Conservation (phyloP, 2,797 vertebrate genomes). For the Remorina albescens region DNA sequence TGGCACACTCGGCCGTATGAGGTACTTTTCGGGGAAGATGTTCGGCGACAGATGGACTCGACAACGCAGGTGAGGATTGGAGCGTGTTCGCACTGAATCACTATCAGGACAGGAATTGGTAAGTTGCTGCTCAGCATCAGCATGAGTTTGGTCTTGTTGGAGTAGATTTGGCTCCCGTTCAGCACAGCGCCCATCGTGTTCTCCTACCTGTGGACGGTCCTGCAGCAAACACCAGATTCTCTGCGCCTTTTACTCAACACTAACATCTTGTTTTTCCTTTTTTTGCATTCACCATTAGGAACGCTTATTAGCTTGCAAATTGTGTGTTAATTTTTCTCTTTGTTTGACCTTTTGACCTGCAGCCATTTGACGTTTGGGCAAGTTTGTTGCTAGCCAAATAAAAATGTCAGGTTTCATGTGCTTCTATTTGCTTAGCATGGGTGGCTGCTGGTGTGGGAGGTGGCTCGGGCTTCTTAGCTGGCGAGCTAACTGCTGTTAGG, state of each 20-base stretch:
- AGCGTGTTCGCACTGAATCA: constrained; percentile 41
- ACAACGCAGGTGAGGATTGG: constrained; percentile 20
- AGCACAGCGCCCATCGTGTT: not conserved
- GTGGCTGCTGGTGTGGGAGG: not conserved
- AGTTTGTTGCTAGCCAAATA: too few species aligned
- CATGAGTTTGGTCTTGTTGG: constrained; percentile 45
- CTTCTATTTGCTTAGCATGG: not conserved
- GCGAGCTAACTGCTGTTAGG: not conserved
- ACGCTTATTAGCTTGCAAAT: constrained; percentile 20
- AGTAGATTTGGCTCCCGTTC: constrained; percentile 28
- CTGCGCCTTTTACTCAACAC: not conserved
- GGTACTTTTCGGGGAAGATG: constrained; percentile 20
- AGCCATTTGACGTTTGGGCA: constrained; percentile 2
- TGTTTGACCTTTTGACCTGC: constrained; percentile 35
- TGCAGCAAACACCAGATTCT: not conserved
- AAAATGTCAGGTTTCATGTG: not conserved
- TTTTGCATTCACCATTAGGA: constrained; percentile 22
- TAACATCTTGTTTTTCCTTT: constrained; percentile 15
- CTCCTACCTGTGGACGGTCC: constrained; percentile 17
- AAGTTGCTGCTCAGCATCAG: constrained; percentile 46
- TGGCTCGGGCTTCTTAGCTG: not conserved
- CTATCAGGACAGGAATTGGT: constrained; percentile 66
- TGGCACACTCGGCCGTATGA: constrained; percentile 38
- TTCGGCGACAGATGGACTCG: constrained; percentile 73
- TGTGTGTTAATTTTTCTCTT: not conserved